Base-by-base conservation (phyloP, 2,797 vertebrate genomes). In the Enteromius viviparus region DNA sequence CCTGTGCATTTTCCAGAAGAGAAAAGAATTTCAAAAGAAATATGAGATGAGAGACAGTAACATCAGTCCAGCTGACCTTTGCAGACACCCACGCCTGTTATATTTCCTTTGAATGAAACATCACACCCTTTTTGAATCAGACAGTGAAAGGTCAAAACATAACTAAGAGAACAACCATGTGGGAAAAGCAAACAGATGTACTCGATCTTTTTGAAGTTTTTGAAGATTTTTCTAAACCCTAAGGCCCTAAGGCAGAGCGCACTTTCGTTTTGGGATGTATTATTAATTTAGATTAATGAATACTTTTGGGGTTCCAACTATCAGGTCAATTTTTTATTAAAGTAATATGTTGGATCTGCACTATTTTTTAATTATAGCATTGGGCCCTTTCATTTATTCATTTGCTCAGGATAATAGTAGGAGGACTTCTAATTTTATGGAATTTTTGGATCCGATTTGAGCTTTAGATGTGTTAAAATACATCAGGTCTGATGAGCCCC, bases 71-170 rank as follows among this genome's bases (percentile, higher is more conserved):
- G 23, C 26, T 78, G 81, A 78, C 75, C 81, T 83, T 83, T 83
- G 12, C 74, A 60, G 26, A 58, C 75, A 77, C 75, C 64, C 51
- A 60, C 65, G 53, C 21, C 62, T 55, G 47, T 68, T 72, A 82
- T 76, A 66, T 66, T 79, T 68, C 77, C 70, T 70, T 80, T 70
- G 47, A 83, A 83, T 70, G 81, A 78, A 77, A 68, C 74, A 60
- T 77, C 75, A 45, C 65, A 77, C 21, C 42, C 40, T 60, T 62
- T 76, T 49, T 78, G 51, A 70, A 69, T 77, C 64, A 60, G 74
- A 69, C 64, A 77, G 74, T 58, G 37, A 78, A 83, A 83, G 75
- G 74, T 83, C 75, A 77, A 69, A 82, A 68, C 71, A 58, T 68
- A 76, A 55, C 47, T 65, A 53, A 23, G 45, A 65, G 72, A 45